Evolutionary conservation across 2,113 vertebrate genomes (phyloP), one percentile per base, ranked within the genome.

Genomic region (Thamnaconus septentrionalis): DNA sequence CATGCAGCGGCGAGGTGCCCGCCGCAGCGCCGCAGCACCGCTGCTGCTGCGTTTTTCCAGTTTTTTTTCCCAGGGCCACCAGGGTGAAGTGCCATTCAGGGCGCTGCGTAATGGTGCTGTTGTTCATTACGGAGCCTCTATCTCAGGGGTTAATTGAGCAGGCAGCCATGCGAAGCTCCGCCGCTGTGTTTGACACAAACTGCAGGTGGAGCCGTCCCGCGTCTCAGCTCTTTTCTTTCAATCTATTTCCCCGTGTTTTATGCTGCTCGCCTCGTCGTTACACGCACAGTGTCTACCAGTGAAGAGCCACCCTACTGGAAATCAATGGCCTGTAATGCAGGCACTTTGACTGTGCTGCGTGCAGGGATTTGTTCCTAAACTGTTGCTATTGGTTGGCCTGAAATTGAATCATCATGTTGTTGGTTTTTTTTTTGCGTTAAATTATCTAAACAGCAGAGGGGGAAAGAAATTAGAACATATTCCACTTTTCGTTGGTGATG

Each of bases 81-180:
- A 70, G 86, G 89, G 91, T 85, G 82, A 87, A 85, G 84, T 83
- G 81, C 88, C 89, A 76, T 75, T 81, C 52, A 87, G 88, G 89
- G 86, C 83, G 89, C 86, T 56, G 59, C 48, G 81, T 91, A 92
- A 92, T 92, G 90, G 90, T 82, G 86, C 85, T 91, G 82, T 89
- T 87, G 88, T 92, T 93, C 93, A 94, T 94, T 91, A 92, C 65
- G 64, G 85, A 81, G 74, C 87, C 80, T 91, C 91, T 89, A 91
- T 93, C 89, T 80, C 80, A 54, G 88, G 91, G 90, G 91, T 91
- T 93, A 93, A 95, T 94, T 89, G 92, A 91, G 92, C 87, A 91
- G 85, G 92, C 92, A 90, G 86, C 88, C 92, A 89, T 87, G 93
- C 93, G 91, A 90, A 86, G 92, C 88, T 82, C 73, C 85, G 76